Evolutionary conservation across 1,140 invertebrate genomes (phyloP), one percentile per base, ranked within the genome.

Genomic region (Drosophila biarmipes): DNA sequence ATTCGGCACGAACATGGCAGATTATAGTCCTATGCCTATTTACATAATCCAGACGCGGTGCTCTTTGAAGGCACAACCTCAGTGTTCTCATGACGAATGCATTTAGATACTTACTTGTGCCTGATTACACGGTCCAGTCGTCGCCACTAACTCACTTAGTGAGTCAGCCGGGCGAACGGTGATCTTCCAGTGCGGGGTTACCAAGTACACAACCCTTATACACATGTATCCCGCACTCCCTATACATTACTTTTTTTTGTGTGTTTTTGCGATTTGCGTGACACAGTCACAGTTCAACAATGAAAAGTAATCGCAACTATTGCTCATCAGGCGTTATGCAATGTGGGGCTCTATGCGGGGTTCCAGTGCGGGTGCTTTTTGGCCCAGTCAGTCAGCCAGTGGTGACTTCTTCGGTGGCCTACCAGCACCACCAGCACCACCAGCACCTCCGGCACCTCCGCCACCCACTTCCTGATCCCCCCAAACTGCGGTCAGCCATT

Each of bases 321-420:
- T 81, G 81, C 78, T 74, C 81, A 85, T 85, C 59, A 57, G 48
- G 45, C 38, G 61, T 86, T 86, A 74, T 85, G 81, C 75, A 85
- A 74, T 64, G 40, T 64, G 40, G 19, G 15, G 48, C 40, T 35
- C 29, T 62, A 64, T 52, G 35, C 38, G 51, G 43, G 24, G 21
- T 40, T 38, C 17, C 19, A 14, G 43, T 59, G 48, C 24, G 17
- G 48, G 31, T 48, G 40, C 10, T 15, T 51, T 31, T 29, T 51
- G 49, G 49, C 59, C 51, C 43, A 48, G 62, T 31, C 37, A 43
- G 54, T 56, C 54, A 64, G 58, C 31, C 58, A 53, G 38, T 31
- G 52, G 69, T 74, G 52, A 66, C 72, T 69, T 63, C 63, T 75
- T 75, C 35, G 45, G 17, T 45, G 57, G 27, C 29, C 14, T 21